phyloP scores from a whole-genome alignment of 2,888 invertebrate species.

The Oscheius onirici region DNA sequence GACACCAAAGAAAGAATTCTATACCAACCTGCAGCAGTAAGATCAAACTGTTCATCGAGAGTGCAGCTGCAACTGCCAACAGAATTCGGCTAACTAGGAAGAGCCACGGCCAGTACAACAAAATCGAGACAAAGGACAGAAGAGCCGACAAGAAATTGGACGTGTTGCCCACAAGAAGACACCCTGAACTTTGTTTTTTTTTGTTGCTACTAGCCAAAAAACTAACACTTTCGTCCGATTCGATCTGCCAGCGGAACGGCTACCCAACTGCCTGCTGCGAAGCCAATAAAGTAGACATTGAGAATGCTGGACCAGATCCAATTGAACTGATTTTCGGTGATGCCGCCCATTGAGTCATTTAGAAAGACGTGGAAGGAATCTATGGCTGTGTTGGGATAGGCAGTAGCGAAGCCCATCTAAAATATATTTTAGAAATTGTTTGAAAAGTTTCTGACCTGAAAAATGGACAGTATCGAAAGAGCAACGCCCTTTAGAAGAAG shows the following conservation, averaged over 20 bases:
- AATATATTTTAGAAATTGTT: background rate
- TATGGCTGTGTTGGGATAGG: slow-evolving; percentile 64
- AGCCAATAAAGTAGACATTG: slow-evolving; percentile 63
- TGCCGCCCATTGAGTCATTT: slow-evolving; percentile 34
- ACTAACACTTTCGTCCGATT: slow-evolving; percentile 62
- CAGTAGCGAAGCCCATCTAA: slow-evolving; percentile 65
- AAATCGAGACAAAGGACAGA: slow-evolving; percentile 44
- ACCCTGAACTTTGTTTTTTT: slow-evolving; percentile 32
- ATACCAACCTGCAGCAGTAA: slow-evolving; percentile 59
- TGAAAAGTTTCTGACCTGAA: slow-evolving; percentile 27
- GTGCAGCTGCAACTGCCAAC: slow-evolving; percentile 57
- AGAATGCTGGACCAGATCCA: slow-evolving; percentile 65
- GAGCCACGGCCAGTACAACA: slow-evolving; percentile 40
- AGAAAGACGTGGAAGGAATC: slow-evolving; percentile 46
- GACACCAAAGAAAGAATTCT: no score
- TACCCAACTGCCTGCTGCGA: slow-evolving; percentile 56
- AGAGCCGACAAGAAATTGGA: slow-evolving; percentile 45
- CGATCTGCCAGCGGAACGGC: slow-evolving; percentile 59
- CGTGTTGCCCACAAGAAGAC: slow-evolving; percentile 49
- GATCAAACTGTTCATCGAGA: slow-evolving; percentile 65
- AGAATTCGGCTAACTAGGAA: slow-evolving; percentile 57
- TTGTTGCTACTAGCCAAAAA: no score
- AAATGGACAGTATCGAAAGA: slow-evolving; percentile 38
- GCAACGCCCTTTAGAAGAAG: slow-evolving; percentile 32
- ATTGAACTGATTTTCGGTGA: slow-evolving; percentile 39